Conservation (phyloP, 2,113 vertebrate genomes). For the Ophthalmolycus amberensis region DNA sequence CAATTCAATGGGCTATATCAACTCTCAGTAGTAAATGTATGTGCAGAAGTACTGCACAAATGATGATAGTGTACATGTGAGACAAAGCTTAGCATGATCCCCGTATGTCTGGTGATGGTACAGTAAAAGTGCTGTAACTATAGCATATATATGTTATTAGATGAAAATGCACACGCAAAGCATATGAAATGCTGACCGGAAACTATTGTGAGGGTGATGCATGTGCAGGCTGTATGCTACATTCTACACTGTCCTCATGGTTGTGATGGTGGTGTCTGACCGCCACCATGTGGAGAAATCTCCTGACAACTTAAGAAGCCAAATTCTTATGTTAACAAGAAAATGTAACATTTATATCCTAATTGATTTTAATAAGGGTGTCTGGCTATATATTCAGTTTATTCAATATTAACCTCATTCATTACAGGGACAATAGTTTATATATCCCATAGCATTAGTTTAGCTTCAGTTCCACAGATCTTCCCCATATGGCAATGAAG, state of each 20-base stretch:
- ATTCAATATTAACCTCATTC: not conserved
- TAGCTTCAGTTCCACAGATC: slow-evolving; percentile 20
- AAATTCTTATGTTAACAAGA: not conserved
- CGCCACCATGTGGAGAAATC: slow-evolving; percentile 62
- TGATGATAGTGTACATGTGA: not conserved
- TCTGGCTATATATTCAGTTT: not conserved
- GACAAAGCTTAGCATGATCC: not conserved
- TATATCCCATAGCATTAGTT: slow-evolving; percentile 18
- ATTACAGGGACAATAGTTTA: slow-evolving; percentile 4
- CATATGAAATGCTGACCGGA: not conserved
- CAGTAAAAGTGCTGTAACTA: not conserved
- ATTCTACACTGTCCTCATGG: not conserved
- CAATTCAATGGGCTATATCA: not conserved
- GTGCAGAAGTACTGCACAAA: not conserved
- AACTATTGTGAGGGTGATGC: not conserved
- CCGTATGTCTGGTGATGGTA: not conserved
- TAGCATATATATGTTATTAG: not conserved
- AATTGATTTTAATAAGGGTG: not conserved
- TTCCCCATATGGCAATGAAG: slow-evolving; percentile 24
- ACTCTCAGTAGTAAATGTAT: not conserved
- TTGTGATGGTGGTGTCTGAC: slow-evolving; percentile 18
- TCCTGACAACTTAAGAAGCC: not conserved
- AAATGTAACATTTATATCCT: not conserved
- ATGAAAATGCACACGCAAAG: not conserved
- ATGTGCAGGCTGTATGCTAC: not conserved